Evolutionary conservation across 2,797 vertebrate genomes (phyloP), one percentile per base, ranked within the genome.

Genomic region (Synaphobranchus kaupii): DNA sequence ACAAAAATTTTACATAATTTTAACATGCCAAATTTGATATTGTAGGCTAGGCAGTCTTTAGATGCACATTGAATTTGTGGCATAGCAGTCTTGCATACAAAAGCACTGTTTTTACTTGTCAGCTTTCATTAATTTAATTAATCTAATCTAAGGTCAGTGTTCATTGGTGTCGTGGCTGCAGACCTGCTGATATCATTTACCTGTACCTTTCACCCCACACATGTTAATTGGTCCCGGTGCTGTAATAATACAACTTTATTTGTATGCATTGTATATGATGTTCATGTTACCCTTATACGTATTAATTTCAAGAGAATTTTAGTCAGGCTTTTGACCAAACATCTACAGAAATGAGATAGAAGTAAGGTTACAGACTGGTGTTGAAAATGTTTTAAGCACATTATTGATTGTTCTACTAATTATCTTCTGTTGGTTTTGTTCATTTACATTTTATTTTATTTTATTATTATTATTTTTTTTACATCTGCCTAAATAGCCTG

Each of bases 351-450:
- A 90, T 88, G 71, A 87, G 84, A 88, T 54, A 84, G 89, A 89
- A 76, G 39, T 39, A 60, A 68, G 56, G 25, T 88, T 89, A 90
- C 86, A 92, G 89, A 88, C 89, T 73, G 89, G 83, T 87, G 86
- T 84, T 22, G 47, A 60, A 54, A 76, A 84, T 80, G 60, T 81
- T 76, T 47, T 85, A 84, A 87, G 58, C 44, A n/a, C 44, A n/a
- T 81, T 9, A 39, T 39, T 39, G 31, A 76, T 17, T 76, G 6
- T 15, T 73, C 34, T 39, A 13, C 71, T 4, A 39, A 39, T 17
- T 13, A 76, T 34, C 31, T 34, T 39, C 10, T 58, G 56, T 58
- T 58, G 15, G 56, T 58, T 58, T 58, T 0, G 56, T 17, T 52
- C 48, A 31, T 78, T 50, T n/a, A n/a, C n/a, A n/a, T n/a, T n/a